Base-by-base conservation (phyloP, 2,113 vertebrate species). In the Mesembrinibis cayennensis region DNA sequence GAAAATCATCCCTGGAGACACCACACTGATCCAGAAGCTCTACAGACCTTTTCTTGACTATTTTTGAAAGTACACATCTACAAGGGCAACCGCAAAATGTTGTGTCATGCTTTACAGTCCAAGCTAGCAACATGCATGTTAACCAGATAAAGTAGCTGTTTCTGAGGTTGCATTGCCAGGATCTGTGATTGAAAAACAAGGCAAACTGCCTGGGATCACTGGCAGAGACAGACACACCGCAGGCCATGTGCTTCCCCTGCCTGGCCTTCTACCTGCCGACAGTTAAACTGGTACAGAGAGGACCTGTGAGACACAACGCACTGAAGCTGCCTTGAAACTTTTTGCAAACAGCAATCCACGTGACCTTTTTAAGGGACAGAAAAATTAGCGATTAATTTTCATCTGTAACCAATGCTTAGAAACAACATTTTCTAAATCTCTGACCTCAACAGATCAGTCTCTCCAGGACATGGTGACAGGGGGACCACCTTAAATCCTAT, bases 301-400 rank as follows among this genome's bases (percentile, higher is more conserved):
- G 20, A 16, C 44, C 45, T 26, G 16, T 5, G 29, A 62, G 61
- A 26, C n/a, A 14, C 44, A 16, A 10, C 0, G 1, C 7, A 2
- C 23, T 26, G 47, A 40, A 47, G 38, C 55, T 49, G 63, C 69
- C 52, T 71, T 36, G 21, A 70, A 80, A 59, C 14, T 1, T 36
- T 27, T 15, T 52, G 55, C 38, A 22, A 82, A 53, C 16, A 44
- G 38, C 78, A 70, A 53, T 58, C 32, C 49, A 20, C 0, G 3
- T 13, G 7, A 59, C 4, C 16, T 70, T 73, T 42, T 44, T 16
- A 53, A 53, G 55, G 22, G 44, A 58, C 66, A 53, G 72, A 87
- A 59, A 26, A 69, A 38, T 1, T 6, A 14, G 26, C 29, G 25
- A 23, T 49, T 73, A 11, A 62, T 82, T 72, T 36, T 38, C 29